Percentiles rank a stretch among this genome's conserved stretches.
Evolutionary conservation across 2,113 vertebrate species (phyloP).

Genomic region (Chlamydotis undulata): DNA sequence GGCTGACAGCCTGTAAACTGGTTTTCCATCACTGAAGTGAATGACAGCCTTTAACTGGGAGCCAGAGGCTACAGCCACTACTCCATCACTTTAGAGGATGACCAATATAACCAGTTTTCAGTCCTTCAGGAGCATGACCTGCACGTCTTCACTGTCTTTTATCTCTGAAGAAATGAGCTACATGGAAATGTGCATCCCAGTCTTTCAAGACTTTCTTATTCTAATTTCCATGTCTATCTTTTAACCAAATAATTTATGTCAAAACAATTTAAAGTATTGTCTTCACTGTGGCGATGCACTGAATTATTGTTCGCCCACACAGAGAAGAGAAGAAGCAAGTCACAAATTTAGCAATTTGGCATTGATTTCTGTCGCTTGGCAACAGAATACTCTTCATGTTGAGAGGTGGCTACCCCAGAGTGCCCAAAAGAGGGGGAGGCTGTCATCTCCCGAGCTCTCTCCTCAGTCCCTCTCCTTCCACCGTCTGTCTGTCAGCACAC

Average conservation of each 20-base stretch:
- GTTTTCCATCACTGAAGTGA: not conserved
- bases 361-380: constrained; percentile 33
- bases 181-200: not conserved
- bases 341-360: constrained; percentile 5
- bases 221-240: not conserved
- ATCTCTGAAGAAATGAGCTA: not conserved
- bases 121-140: not conserved
- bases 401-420: not conserved
- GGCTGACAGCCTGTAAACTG: not conserved
- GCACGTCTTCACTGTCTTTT: not conserved
- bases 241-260: not conserved
- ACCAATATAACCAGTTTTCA: not conserved
- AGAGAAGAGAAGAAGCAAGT: not conserved
- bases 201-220: not conserved
- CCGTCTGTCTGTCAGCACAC: constrained; percentile 23
- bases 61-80: not conserved
- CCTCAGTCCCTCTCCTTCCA: not conserved
- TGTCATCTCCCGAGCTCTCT: not conserved
- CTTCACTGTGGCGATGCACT: not conserved
- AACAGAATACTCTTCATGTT: not conserved
- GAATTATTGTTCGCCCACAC: not conserved
- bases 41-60: not conserved
- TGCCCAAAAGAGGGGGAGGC: not conserved
- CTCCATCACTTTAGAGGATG: not conserved
- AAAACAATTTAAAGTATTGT: not conserved